phyloP scores from a whole-genome alignment of 2,888 invertebrate species.

The Euphydryas editha region DNA sequence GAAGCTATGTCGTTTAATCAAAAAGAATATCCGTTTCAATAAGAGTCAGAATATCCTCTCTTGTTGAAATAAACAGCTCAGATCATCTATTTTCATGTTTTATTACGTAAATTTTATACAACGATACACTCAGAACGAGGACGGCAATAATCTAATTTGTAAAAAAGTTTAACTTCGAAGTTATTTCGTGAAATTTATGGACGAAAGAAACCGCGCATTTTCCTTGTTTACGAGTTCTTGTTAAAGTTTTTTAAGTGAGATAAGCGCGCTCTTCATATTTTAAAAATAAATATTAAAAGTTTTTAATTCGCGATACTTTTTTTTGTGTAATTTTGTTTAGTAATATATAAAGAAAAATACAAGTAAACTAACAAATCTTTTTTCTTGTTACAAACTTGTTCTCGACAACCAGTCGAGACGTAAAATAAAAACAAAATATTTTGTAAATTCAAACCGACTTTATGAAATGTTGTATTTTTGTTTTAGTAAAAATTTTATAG shows the following conservation, averaged over 20 bases:
- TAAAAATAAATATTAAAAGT: neutral
- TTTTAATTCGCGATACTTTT: too few relatives aligned
- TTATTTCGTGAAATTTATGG: neutral
- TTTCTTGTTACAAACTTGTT: too few relatives aligned
- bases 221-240: neutral
- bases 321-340: too few relatives aligned
- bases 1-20: too few relatives aligned
- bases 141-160: slow-evolving; percentile 6
- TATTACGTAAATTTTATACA: neutral
- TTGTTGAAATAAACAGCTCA: neutral
- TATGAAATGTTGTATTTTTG: too few relatives aligned
- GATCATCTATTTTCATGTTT: neutral
- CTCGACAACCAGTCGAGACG: too few relatives aligned
- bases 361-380: too few relatives aligned
- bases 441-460: too few relatives aligned
- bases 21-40: neutral
- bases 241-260: slow-evolving; percentile 6
- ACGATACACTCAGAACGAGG: neutral
- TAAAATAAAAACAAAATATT: too few relatives aligned
- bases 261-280: neutral
- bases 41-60: neutral
- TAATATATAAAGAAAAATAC: too few relatives aligned
- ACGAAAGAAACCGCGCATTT: neutral
- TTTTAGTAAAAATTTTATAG: too few relatives aligned
- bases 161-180: slow-evolving; percentile 6